Base-by-base conservation (phyloP, 2,113 vertebrate species). In the Xiphophorus couchianus region DNA sequence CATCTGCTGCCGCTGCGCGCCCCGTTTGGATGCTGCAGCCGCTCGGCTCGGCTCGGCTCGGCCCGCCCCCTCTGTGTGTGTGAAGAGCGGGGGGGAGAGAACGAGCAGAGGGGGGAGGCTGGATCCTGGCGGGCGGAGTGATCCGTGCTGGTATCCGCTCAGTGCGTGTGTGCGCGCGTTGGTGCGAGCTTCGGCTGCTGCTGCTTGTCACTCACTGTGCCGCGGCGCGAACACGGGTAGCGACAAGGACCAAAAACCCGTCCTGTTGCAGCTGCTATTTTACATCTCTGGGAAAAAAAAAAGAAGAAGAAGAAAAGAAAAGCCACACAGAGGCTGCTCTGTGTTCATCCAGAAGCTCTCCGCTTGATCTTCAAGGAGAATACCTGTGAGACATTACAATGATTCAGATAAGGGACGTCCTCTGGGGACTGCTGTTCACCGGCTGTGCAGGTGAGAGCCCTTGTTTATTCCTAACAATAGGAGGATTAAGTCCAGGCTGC, bases 141-240 rank as follows among this genome's bases (percentile, higher is more conserved):
- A 97, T 97, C 93, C 92, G 69, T 62, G 88, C 69, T 72, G 79
- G 62, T 87, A 73, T 80, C 84, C 74, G 35, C 48, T 62, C 35
- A 65, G 71, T 76, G 82, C 44, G 19, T 78, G 91, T 79, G 95
- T 94, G 94, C 92, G 82, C 31, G 92, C 83, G 51, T 58, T n/a
- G 51, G 96, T 82, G 92, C 89, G 96, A 96, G 95, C 95, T 97
- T 81, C 94, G 95, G 96, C 95, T 91, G 90, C 86, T 93, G 90
- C 86, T 93, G 91, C 95, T 90, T 96, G 96, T 97, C 97, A 96
- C 93, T 97, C 96, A 96, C 94, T 95, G 94, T 95, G 91, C 87
- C 93, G 94, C 90, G 94, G 94, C 93, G 94, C 90, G 94, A 94
- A 89, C 86, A 84, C 88, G 84, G 85, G 89, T 65, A 90, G 83